Percentiles rank a stretch among this genome's conserved stretches.
Conservation (phyloP, 2,888 invertebrate genomes). For the Willowsia nigromaculata region DNA sequence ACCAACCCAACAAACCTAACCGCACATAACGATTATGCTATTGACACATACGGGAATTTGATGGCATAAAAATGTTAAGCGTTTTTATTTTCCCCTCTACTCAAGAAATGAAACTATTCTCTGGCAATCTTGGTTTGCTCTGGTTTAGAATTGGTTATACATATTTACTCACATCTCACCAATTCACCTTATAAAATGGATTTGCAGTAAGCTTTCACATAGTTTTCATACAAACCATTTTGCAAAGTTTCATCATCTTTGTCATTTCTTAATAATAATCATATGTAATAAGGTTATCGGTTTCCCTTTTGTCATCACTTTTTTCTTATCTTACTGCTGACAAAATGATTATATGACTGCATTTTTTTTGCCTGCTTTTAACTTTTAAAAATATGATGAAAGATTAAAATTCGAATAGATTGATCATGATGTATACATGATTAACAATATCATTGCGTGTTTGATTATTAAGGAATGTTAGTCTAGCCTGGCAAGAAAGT, state of each 20-base stretch:
- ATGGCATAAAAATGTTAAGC: too few species aligned
- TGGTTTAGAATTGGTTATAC: too few species aligned
- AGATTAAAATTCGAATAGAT: background rate
- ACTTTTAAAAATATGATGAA: background rate
- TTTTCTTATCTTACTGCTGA: constrained; percentile 2
- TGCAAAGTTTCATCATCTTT: background rate
- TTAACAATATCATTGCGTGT: background rate
- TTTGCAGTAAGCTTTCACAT: background rate
- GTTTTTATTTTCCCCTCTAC: too few species aligned
- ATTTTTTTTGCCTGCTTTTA: background rate
- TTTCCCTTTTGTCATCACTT: constrained; percentile 39
- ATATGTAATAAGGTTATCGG: constrained; percentile 58
- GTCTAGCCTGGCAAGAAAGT: constrained; percentile 40
- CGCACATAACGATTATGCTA: too few species aligned
- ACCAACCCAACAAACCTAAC: too few species aligned
- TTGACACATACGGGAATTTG: too few species aligned
- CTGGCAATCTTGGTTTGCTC: too few species aligned
- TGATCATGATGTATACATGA: background rate
- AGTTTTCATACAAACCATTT: background rate
- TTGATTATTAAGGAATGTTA: background rate
- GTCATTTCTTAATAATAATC: background rate
- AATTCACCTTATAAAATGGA: background rate
- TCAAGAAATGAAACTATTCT: too few species aligned
- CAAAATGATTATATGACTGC: constrained; percentile 18
- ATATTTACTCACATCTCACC: too few species aligned